Percentiles rank a stretch among this genome's conserved stretches.
Conservation (phyloP, 2,888 invertebrate species). For the Pheosia gnoma region DNA sequence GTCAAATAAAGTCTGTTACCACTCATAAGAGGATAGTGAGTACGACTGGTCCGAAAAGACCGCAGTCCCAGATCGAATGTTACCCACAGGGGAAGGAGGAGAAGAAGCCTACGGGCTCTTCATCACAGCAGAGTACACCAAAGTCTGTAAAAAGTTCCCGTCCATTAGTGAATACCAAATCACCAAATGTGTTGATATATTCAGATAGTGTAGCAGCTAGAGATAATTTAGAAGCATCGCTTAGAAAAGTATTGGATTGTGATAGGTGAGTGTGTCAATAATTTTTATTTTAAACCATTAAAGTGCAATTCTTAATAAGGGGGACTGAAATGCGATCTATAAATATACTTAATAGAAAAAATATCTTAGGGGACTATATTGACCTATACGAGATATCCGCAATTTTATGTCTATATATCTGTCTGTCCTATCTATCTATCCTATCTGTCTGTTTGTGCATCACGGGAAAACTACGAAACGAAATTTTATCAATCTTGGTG, state of each 20-base stretch:
- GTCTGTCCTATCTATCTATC: too few relatives aligned
- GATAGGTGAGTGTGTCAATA: constrained; percentile 85
- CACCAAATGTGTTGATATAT: constrained; percentile 92
- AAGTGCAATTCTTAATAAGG: too few relatives aligned
- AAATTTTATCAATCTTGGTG: too few relatives aligned
- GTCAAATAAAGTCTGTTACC: constrained; percentile 79
- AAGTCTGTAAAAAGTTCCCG: constrained; percentile 77
- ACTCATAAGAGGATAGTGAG: constrained; percentile 78
- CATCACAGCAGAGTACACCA: constrained; percentile 60
- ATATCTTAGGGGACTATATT: too few relatives aligned
- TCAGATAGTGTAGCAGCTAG: constrained; percentile 90
- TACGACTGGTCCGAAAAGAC: constrained; percentile 73
- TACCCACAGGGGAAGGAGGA: constrained; percentile 63
- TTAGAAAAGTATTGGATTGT: constrained; percentile 87
- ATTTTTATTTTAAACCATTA: background rate
- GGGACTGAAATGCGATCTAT: background rate
- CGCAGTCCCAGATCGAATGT: constrained; percentile 58
- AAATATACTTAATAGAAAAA: background rate
- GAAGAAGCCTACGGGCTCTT: constrained; percentile 45
- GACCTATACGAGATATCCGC: too few relatives aligned
- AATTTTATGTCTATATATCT: too few relatives aligned
- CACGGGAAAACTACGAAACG: too few relatives aligned
- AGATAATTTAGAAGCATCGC: constrained; percentile 88
- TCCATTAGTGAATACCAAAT: constrained; percentile 86
- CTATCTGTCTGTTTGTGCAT: too few relatives aligned